Conservation (phyloP, 2,113 vertebrate genomes). For the Tenebrosternarchus preto region DNA sequence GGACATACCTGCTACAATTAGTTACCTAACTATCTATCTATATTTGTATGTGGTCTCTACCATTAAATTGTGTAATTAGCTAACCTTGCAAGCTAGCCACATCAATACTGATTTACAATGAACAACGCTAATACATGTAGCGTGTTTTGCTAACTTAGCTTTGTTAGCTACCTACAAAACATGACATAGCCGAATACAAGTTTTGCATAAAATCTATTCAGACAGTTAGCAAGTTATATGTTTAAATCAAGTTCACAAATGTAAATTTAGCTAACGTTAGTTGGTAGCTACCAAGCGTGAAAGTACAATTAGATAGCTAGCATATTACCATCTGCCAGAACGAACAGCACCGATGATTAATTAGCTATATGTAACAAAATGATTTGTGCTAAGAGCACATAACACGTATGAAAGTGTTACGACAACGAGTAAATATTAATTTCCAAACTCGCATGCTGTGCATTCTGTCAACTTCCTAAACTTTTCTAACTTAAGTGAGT, state of each 20-base stretch:
- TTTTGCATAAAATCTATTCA: neutral
- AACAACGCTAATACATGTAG: neutral
- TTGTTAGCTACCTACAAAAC: too few relatives aligned
- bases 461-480: neutral
- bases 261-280: neutral
- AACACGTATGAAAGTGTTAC: neutral
- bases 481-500: slow-evolving; percentile 28
- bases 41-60: too few relatives aligned
- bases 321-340: neutral
- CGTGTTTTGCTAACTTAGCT: too few relatives aligned
- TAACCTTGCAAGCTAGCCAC: neutral
- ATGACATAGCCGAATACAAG: too few relatives aligned
- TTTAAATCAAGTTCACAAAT: too few relatives aligned
- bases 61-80: neutral
- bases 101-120: neutral
- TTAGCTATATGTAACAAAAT: too few relatives aligned
- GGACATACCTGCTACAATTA: slow-evolving; percentile 75
- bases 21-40: neutral
- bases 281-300: too few relatives aligned
- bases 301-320: neutral
- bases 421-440: neutral
- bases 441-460: neutral
- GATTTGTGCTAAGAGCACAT: neutral
- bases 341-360: too few relatives aligned
- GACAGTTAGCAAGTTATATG: neutral